These are phyloP conservation scores for Plecotus auritus DNA, from an alignment of 2,113 vertebrate species.

Conservation along the genomic window DNA sequence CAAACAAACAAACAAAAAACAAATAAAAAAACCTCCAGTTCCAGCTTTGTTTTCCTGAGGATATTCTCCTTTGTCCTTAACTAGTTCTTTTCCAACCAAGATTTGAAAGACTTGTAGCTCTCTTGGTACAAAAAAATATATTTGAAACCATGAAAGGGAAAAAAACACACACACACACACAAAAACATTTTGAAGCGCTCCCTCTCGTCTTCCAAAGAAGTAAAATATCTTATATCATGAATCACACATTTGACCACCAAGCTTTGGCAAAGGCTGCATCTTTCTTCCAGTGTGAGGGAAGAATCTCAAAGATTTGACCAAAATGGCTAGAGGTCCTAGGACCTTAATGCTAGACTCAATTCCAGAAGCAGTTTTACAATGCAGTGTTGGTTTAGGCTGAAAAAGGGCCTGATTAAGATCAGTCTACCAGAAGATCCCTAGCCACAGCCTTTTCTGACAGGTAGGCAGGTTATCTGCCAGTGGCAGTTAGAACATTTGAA, in stretches of 20 bases:
- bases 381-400: background rate
- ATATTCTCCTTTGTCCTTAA: background rate
- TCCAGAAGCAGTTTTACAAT: background rate
- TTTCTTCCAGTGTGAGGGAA: background rate
- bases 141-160: slow-evolving; percentile 46
- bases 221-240: background rate
- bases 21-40: background rate
- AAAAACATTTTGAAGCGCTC: background rate
- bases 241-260: background rate
- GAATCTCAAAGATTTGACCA: background rate
- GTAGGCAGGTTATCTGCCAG: background rate
- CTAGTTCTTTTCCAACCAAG: background rate
- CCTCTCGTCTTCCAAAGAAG: slow-evolving; percentile 22
- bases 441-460: background rate
- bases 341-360: background rate
- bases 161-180: background rate
- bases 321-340: slow-evolving; percentile 10
- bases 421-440: background rate
- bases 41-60: slow-evolving; percentile 37
- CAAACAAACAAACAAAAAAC: slow-evolving; percentile 30
- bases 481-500: background rate
- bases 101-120: background rate
- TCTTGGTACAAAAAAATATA: slow-evolving; percentile 8
- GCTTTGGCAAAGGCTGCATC: background rate
- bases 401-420: background rate